Evolutionary conservation across 2,888 invertebrate species (phyloP).

Genomic region (Melieria crassipennis): DNA sequence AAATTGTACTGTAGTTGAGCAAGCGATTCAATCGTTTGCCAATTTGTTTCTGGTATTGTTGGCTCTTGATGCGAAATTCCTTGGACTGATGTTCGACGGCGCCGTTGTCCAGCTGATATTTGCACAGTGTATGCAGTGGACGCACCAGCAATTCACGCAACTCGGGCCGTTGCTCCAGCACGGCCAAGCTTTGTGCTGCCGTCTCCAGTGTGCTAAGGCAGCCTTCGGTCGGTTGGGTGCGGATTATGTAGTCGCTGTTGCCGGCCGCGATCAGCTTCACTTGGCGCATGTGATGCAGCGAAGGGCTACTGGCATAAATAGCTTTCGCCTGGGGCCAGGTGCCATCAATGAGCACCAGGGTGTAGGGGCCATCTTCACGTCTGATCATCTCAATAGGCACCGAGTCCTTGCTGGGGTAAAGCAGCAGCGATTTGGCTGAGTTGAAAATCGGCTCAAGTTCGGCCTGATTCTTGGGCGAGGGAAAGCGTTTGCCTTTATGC

Average conservation of each 20-base stretch:
- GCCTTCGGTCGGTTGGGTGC: conserved; percentile 92
- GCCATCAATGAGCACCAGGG: conserved; percentile 88
- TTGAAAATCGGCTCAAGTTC: conserved; percentile 77
- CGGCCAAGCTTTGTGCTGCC: conserved; percentile 69
- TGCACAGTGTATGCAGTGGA: conserved; percentile 85
- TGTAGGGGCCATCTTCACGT: conserved; percentile 69
- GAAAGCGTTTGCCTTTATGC: conserved; percentile 81
- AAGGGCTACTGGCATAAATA: conserved; percentile 84
- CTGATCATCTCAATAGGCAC: conserved; percentile 72
- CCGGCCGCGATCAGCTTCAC: conserved; percentile 80
- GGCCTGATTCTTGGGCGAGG: conserved; percentile 68
- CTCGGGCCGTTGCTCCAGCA: conserved; percentile 75
- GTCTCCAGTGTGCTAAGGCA: conserved; percentile 83
- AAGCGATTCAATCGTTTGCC: conserved; percentile 78
- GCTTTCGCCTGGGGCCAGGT: conserved; percentile 97
- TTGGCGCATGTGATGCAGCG: conserved; percentile 79
- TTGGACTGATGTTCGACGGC: conserved; percentile 94
- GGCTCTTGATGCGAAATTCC: conserved; percentile 84
- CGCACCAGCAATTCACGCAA: conserved; percentile 76
- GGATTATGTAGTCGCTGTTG: conserved; percentile 88
- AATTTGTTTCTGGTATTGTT: conserved; percentile 81
- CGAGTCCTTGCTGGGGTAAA: conserved; percentile 84
- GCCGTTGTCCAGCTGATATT: conserved; percentile 88
- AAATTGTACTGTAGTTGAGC: conserved; percentile 58
- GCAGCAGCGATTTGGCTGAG: conserved; percentile 71